Percentiles rank a stretch among this genome's conserved stretches.
phyloP scores from a whole-genome alignment of 1,140 invertebrate species.

The Drosophila pectinifera region DNA sequence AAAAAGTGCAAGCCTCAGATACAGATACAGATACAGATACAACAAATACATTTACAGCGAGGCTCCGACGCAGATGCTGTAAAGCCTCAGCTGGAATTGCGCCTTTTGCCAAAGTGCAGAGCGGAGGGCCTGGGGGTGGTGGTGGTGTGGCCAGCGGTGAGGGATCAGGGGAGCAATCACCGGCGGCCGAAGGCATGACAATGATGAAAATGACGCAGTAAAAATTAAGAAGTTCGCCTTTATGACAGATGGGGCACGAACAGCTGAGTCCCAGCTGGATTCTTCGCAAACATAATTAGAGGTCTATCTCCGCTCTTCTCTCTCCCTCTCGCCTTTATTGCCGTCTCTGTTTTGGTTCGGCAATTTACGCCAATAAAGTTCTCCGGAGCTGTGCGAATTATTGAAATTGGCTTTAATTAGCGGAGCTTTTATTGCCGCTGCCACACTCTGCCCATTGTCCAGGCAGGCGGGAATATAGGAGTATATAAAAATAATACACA shows the following conservation, averaged over 20 bases:
- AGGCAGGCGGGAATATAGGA: background rate
- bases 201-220: conserved; percentile 84
- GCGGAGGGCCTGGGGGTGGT: conserved; percentile 17
- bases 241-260: conserved; percentile 84
- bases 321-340: conserved; percentile 1
- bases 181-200: conserved; percentile 70
- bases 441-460: conserved; percentile 44
- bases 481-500: conserved; percentile 13
- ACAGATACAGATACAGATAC: conserved; percentile 43
- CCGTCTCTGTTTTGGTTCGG: conserved; percentile 38
- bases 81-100: conserved; percentile 48
- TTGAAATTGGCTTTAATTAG: conserved; percentile 82
- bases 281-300: conserved; percentile 79
- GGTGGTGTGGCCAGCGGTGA: conserved; percentile 24
- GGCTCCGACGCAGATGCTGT: conserved; percentile 62
- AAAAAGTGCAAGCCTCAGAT: conserved; percentile 69
- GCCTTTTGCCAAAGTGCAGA: conserved; percentile 65
- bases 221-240: conserved; percentile 84
- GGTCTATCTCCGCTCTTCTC: conserved; percentile 43
- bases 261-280: conserved; percentile 65
- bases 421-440: conserved; percentile 74
- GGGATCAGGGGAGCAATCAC: conserved; percentile 38
- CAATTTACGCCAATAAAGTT: conserved; percentile 79
- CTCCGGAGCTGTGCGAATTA: conserved; percentile 64
- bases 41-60: conserved; percentile 42